Evolutionary conservation across 2,888 invertebrate species (phyloP).

Genomic region (Idaea biselata): DNA sequence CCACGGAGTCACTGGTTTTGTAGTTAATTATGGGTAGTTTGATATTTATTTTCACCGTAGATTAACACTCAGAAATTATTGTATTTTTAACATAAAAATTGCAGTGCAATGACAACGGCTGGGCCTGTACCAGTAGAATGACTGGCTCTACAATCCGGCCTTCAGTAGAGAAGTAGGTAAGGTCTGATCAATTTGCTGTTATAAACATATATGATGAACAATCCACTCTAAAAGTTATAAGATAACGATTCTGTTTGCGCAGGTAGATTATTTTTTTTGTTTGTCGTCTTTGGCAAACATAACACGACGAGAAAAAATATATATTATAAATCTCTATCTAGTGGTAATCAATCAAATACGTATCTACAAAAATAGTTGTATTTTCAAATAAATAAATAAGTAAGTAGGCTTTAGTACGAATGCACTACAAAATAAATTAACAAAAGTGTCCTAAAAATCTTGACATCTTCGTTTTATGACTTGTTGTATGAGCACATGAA

Average conservation of each 20-base stretch:
- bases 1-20: neutral
- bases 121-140: constrained; percentile 18
- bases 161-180: constrained; percentile 12
- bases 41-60: constrained; percentile 3
- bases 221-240: constrained; percentile 33
- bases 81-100: constrained; percentile 2
- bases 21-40: constrained; percentile 6
- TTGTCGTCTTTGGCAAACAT: constrained; percentile 64
- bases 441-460: constrained; percentile 19
- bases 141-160: neutral
- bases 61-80: neutral
- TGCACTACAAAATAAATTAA: constrained; percentile 51
- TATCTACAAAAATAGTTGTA: constrained; percentile 80
- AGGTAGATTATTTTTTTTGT: constrained; percentile 54
- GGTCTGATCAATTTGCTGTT: constrained; percentile 35
- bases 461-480: constrained; percentile 48
- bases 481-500: constrained; percentile 47
- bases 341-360: constrained; percentile 74
- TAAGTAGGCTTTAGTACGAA: constrained; percentile 35
- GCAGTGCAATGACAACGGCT: constrained; percentile 39
- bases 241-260: constrained; percentile 57
- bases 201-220: constrained; percentile 21
- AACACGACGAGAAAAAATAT: constrained; percentile 74
- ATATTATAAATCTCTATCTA: constrained; percentile 67
- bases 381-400: constrained; percentile 52